Conservation (phyloP, 2,797 vertebrate genomes). For the Babyrousa celebensis region DNA sequence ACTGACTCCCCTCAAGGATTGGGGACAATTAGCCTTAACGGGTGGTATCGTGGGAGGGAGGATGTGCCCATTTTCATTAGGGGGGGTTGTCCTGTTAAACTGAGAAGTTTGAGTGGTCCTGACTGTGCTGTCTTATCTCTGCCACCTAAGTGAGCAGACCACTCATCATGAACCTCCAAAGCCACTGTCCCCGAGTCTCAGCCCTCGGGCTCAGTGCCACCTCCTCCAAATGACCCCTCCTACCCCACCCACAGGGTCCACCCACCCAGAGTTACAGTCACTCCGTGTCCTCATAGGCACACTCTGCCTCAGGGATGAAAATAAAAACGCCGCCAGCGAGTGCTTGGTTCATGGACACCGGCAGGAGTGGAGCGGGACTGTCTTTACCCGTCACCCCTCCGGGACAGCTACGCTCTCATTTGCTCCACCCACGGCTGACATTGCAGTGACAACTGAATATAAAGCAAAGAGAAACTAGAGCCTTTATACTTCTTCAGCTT, state of each 20-base stretch:
- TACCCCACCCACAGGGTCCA: accelerated
- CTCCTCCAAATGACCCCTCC: neutral
- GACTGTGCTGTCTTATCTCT: neutral
- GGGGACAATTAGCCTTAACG: neutral
- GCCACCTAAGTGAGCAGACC: neutral
- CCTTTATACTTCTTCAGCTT: neutral
- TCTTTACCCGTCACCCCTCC: neutral
- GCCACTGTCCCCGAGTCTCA: accelerated
- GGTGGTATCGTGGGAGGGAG: neutral
- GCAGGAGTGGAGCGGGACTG: neutral
- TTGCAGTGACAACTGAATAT: neutral
- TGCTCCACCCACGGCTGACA: accelerated
- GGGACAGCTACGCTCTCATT: accelerated
- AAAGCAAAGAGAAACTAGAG: neutral
- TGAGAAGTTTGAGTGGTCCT: neutral
- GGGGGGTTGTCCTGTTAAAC: no score
- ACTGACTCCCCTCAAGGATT: neutral
- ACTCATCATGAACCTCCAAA: neutral
- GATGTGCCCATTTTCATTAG: accelerated
- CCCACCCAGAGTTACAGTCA: accelerated
- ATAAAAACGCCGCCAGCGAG: accelerated
- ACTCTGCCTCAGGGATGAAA: neutral
- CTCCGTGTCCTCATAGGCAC: accelerated
- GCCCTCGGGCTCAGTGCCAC: neutral
- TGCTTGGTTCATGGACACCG: no score